phyloP scores from a whole-genome alignment of 2,797 vertebrate species.

The Apodemus agrarius region DNA sequence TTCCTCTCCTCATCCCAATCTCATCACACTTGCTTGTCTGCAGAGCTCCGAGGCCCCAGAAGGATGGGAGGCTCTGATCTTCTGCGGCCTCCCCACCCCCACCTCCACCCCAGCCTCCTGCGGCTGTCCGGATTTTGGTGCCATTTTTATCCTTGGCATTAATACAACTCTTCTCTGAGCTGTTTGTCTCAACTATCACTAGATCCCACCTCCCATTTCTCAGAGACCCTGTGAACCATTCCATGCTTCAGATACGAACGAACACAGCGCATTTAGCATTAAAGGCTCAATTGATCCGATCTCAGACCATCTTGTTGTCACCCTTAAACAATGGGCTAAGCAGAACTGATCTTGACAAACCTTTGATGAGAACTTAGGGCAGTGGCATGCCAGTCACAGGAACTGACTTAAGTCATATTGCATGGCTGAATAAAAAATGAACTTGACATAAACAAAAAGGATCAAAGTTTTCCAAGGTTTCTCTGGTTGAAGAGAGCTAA shows the following conservation, averaged over 20 bases:
- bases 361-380: background rate
- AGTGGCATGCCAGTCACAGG: background rate
- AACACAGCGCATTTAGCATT: slow-evolving; percentile 3
- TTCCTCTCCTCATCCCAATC: background rate
- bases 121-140: background rate
- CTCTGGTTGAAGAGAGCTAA: slow-evolving; percentile 34
- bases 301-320: background rate
- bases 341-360: background rate
- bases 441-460: slow-evolving; percentile 55
- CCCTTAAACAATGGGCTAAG: background rate
- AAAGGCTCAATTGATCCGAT: background rate
- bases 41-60: background rate
- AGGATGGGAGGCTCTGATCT: background rate
- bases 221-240: background rate
- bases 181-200: background rate
- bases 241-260: background rate
- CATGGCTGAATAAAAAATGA: background rate
- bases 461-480: slow-evolving; percentile 12
- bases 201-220: background rate
- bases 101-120: background rate
- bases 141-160: background rate
- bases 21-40: background rate
- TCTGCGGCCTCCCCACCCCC: background rate
- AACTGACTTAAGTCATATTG: slow-evolving; percentile 37
- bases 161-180: background rate